phyloP scores from a whole-genome alignment of 2,797 vertebrate species.

The Pampus argenteus region DNA sequence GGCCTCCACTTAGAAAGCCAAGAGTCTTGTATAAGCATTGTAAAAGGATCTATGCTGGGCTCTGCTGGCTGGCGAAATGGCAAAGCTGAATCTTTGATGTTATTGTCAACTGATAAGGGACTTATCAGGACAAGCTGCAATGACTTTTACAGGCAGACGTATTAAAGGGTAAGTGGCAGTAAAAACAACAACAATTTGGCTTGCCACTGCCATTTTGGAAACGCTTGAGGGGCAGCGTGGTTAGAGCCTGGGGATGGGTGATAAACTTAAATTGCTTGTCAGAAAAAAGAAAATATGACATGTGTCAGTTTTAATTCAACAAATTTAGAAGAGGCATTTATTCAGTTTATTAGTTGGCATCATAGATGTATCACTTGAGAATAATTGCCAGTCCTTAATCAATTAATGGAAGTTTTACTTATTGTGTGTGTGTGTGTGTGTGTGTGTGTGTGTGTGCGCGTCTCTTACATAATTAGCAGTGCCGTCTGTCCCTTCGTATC shows the following conservation, averaged over 20 bases:
- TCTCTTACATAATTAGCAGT: constrained; percentile 78
- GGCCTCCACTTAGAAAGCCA: constrained; percentile 60
- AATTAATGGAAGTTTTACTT: background rate
- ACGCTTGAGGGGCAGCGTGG: constrained; percentile 15
- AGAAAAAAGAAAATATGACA: constrained; percentile 18
- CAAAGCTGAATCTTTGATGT: constrained; percentile 64
- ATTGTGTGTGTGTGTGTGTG: background rate
- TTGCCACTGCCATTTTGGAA: constrained; percentile 55
- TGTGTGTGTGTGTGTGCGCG: constrained; percentile 5
- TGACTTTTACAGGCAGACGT: constrained; percentile 63
- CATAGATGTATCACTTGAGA: too few relatives aligned
- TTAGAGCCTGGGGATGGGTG: constrained; percentile 38
- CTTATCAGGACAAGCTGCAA: constrained; percentile 60
- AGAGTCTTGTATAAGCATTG: constrained; percentile 59
- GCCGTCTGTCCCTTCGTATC: constrained; percentile 79
- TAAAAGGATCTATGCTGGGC: constrained; percentile 52
- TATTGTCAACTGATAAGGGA: constrained; percentile 63
- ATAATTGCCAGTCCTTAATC: constrained; percentile 2
- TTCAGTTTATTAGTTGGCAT: background rate
- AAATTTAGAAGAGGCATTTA: background rate
- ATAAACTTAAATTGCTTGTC: constrained; percentile 51
- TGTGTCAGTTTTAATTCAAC: constrained; percentile 6
- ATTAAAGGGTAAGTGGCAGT: constrained; percentile 59
- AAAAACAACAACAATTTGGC: constrained; percentile 67
- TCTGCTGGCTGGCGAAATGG: constrained; percentile 40